Base-by-base conservation (phyloP, 2,797 vertebrate genomes). In the Danio aesculapii region DNA sequence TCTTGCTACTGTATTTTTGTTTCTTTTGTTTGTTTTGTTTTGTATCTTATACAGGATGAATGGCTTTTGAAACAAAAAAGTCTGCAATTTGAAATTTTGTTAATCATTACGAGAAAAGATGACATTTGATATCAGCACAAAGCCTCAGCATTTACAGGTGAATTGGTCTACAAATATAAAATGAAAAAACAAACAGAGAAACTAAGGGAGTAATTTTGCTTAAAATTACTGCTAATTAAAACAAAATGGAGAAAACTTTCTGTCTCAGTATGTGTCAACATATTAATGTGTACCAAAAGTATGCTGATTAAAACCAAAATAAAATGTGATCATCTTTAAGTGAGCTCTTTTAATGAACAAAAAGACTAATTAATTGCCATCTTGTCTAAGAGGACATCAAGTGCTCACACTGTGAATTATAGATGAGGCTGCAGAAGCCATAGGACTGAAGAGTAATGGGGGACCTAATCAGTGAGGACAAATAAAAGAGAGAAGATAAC, bases 311-410 rank as follows among this genome's bases (percentile, higher is more conserved):
- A 91, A 90, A 83, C 67, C 80, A 90, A 93, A 93, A 90, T 88
- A 90, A 92, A 91, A 89, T 90, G 90, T 89, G 90, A 89, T 85
- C 84, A 83, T 89, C 90, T 90, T 88, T 85, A 91, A 89, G 88
- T 79, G 74, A 50, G 73, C 84, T 84, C 82, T 89, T 61, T 91
- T 91, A 93, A 91, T 91, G 85, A 91, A 92, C 88, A 92, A 92
- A 93, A 91, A 86, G 85, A 90, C 87, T 90, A 92, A 92, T 91
- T 92, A 93, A 92, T 89, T 89, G 87, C 79, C 47, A 73, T 85
- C 86, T 90, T 90, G 79, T 84, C 76, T 85, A 86, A 72, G 76
- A 87, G 74, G 61, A 85, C 88, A 91, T 84, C 82, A 87, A 91
- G 86, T 69, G 19, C 79, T 85, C 87, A 86, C 12, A 39, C 43